Evolutionary conservation across 2,797 vertebrate species (phyloP).

Genomic region (Myotis pilosus): DNA sequence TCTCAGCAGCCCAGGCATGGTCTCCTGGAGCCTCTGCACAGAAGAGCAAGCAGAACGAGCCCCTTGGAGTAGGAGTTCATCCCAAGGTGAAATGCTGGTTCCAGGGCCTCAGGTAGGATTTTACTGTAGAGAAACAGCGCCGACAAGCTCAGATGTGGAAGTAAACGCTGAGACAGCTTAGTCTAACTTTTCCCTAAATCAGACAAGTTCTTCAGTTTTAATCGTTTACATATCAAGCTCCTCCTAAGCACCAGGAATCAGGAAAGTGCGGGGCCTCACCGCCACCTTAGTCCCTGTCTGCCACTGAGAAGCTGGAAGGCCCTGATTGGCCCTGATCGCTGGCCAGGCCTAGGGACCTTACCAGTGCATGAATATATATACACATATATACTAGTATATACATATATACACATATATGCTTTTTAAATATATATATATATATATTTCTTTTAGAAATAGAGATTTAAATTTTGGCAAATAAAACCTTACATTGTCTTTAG

Average conservation of each 20-base stretch:
- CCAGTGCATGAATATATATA: too few relatives aligned
- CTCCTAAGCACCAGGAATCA: background rate
- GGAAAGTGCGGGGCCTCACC: too few relatives aligned
- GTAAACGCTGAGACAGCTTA: background rate
- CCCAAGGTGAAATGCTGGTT: background rate
- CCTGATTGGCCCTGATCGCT: too few relatives aligned
- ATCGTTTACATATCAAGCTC: background rate
- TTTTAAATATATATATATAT: background rate
- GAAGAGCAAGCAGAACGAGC: conserved; percentile 1
- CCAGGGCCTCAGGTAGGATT: background rate
- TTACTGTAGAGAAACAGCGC: background rate
- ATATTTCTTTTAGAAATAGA: conserved; percentile 9
- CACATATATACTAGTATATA: too few relatives aligned
- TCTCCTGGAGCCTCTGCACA: conserved; percentile 6
- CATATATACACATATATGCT: background rate
- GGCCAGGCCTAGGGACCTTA: too few relatives aligned
- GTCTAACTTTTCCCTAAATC: conserved; percentile 15
- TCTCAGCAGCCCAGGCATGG: background rate
- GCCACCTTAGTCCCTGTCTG: too few relatives aligned
- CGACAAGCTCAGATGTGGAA: conserved; percentile 14
- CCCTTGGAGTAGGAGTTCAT: background rate
- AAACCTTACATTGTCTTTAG: background rate
- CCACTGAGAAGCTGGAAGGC: too few relatives aligned
- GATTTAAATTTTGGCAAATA: conserved; percentile 19
- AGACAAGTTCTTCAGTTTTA: conserved; percentile 26